Percentiles rank a stretch among this genome's conserved stretches.
Evolutionary conservation across 2,888 invertebrate species (phyloP).

Genomic region (Lepidochrysops patricia): DNA sequence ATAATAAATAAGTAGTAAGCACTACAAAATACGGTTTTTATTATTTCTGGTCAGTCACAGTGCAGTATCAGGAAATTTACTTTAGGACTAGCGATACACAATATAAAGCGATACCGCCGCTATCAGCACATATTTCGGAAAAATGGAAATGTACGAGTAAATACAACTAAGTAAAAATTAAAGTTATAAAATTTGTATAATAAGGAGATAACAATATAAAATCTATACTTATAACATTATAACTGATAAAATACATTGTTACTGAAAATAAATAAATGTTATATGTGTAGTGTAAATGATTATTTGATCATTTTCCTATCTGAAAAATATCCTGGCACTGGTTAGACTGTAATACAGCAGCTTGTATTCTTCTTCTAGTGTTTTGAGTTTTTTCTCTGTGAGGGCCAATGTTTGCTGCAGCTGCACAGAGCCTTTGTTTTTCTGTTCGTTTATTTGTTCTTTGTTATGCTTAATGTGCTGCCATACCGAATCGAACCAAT

Average conservation of each 20-base stretch:
- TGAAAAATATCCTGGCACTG: slow-evolving; percentile 96
- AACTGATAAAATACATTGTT: background rate
- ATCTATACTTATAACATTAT: background rate
- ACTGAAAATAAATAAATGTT: too few relatives aligned
- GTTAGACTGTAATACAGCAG: slow-evolving; percentile 92
- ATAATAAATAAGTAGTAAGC: too few relatives aligned
- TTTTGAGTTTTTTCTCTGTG: slow-evolving; percentile 88
- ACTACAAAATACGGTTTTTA: too few relatives aligned
- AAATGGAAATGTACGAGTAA: background rate
- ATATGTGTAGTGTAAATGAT: too few relatives aligned
- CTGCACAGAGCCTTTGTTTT: slow-evolving; percentile 86
- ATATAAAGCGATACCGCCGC: too few relatives aligned
- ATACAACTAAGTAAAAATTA: background rate
- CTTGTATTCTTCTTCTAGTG: slow-evolving; percentile 86
- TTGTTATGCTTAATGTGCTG: slow-evolving; percentile 81
- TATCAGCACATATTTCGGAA: too few relatives aligned
- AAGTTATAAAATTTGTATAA: background rate
- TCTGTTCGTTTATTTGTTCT: slow-evolving; percentile 69
- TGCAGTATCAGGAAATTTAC: too few relatives aligned
- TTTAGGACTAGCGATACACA: too few relatives aligned
- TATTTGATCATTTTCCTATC: slow-evolving; percentile 51
- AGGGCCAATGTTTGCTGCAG: slow-evolving; percentile 93
- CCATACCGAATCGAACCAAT: slow-evolving; percentile 94
- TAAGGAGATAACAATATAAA: background rate
- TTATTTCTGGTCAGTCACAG: too few relatives aligned